Percentiles rank a stretch among this genome's conserved stretches.
Evolutionary conservation across 2,888 invertebrate species (phyloP).

Genomic region (Drosophila limbata): DNA sequence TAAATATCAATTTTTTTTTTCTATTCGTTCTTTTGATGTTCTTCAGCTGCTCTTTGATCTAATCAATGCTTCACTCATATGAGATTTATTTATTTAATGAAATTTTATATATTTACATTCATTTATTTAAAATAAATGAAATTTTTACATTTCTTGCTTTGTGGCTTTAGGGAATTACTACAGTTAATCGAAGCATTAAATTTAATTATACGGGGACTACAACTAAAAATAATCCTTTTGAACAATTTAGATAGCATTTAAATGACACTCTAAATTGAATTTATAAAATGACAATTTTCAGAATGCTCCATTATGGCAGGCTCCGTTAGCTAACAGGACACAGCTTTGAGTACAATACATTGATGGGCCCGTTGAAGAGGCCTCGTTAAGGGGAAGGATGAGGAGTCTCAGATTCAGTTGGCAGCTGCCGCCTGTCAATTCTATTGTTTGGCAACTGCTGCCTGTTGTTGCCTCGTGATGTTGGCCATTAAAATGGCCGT

Average conservation of each 20-base stretch:
- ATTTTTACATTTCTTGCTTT: background rate
- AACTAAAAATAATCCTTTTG: background rate
- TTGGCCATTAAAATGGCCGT: conserved; percentile 62
- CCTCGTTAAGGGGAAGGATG: background rate
- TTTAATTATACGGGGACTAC: background rate
- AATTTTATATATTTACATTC: background rate
- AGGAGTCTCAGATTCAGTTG: conserved; percentile 11
- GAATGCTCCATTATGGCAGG: conserved; percentile 31
- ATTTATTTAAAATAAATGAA: background rate
- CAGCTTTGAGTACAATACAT: conserved; percentile 35
- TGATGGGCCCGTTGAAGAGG: background rate
- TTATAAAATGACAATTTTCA: conserved; percentile 32
- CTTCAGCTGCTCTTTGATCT: conserved; percentile 6
- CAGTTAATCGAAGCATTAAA: background rate
- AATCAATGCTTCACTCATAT: conserved; percentile 4
- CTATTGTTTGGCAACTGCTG: conserved; percentile 65
- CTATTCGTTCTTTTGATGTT: no score
- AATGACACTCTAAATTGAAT: conserved; percentile 19
- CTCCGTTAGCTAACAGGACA: conserved; percentile 30
- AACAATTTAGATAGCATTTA: background rate
- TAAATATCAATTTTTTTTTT: background rate
- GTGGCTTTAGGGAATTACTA: background rate
- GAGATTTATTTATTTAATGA: conserved; percentile 9
- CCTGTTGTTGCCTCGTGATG: conserved; percentile 44
- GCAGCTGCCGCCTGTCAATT: conserved; percentile 44